Evolutionary conservation across 2,888 invertebrate species (phyloP), one percentile per base, ranked within the genome.

Genomic region (Archips crataeganus): DNA sequence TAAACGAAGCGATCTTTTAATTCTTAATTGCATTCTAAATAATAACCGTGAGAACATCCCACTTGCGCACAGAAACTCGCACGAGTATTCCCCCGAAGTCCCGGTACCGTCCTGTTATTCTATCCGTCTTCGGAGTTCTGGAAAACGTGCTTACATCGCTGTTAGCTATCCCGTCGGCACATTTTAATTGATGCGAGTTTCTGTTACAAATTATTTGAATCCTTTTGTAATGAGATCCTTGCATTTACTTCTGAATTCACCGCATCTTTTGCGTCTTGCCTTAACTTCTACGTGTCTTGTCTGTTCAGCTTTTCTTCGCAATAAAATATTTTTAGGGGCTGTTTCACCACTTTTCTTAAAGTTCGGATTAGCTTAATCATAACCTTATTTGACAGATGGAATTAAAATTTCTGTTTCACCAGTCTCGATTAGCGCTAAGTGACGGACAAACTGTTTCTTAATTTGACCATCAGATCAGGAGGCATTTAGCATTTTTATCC

Each of bases 31-130:
- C 78, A 82, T 59, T 74, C 66, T 66, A 82, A 80, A 86, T 88
- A 88, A 86, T 82, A 85, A 74, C 82, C 90, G 89, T 92, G 93
- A 83, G 92, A 93, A 87, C 77, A 81, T 84, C 84, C 85, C 84
- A 84, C 85, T 77, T 71, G 51, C 67, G 32, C 60, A 65, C 78
- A 71, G 82, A 72, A 77, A 77, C 85, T 87, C 85, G 82, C 86
- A 84, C 82, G 82, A 85, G 84, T 81, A 79, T 85, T 84, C 84
- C 85, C 85, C 77, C 11, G 57, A 57, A 57, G 57, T 2, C 32
- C 15, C 8, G 74, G 65, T 70, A 65, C 49, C 65, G 45, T 70
- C 45, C 59, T 66, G 65, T 65, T 70, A 70, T 42, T 59, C 57
- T 63, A 68, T 57, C 59, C 68, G 63, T 39, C 70, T 70, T 45